Evolutionary conservation across 2,888 invertebrate species (phyloP), one percentile per base, ranked within the genome.

Genomic region (Pimpla rufipes): DNA sequence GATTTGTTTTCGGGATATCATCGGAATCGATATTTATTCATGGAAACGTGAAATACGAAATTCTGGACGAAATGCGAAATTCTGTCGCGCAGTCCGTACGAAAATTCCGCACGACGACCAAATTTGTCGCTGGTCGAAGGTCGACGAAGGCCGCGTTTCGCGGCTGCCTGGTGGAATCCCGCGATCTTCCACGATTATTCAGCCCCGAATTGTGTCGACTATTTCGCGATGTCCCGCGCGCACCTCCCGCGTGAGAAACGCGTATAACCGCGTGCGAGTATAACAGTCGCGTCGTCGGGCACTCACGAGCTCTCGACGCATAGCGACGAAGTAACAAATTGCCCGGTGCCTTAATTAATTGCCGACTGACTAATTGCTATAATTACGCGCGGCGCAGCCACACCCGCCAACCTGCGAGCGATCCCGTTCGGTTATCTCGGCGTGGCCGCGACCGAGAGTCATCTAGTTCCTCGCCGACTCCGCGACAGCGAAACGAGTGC

Each of bases 331-430:
- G 88, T 91, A 91, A 91, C 90, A 88, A 90, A 92, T 88, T 88
- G 90, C 89, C 89, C 91, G 91, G 89, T 86, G 90, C 89, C 88
- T 88, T 90, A 91, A 92, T 92, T 92, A 92, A 92, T 92, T 90
- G 89, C 89, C 84, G 57, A 64, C 85, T 85, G 86, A 88, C 88
- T 91, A 90, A 90, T 91, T 90, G 90, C 90, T 84, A 87, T 91
- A 90, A 92, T 90, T 90, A 90, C 88, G 90, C 87, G 87, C 89
- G n/a, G n/a, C n/a, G n/a, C 88, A 88, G 87, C 85, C 90, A 89
- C 90, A 88, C 89, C 89, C 88, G 86, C 78, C 79, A 79, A 37
- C 47, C 47, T n/a, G n/a, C 57, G 67, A 79, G 70, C 52, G 52
- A 67, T 82, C 70, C 68, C 16, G 75, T 68, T 66, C 62, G 67